Evolutionary conservation across 2,888 invertebrate genomes (phyloP), one percentile per base, ranked within the genome.

Genomic region (Tenthredo distinguenda): DNA sequence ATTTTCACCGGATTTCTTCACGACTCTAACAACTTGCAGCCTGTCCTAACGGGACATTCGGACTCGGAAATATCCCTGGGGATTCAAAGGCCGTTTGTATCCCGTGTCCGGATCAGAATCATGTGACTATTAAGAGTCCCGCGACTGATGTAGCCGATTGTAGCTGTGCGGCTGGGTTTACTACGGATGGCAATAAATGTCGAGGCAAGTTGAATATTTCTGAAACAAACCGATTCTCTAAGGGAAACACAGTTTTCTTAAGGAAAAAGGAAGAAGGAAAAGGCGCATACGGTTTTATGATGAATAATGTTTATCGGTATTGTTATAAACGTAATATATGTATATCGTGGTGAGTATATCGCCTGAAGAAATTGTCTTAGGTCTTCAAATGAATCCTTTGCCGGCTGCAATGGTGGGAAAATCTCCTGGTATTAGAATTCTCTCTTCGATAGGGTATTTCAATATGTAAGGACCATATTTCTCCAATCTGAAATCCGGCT

Each of bases 71-170:
- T 21, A 92, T 91, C n/a, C 94, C 94, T 0, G 95, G 95, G n/a
- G 95, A 96, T 89, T 94, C 94, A 9, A 94, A 94, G 5, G 94
- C 94, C 82, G 88, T 90, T 31, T 94, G 94, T 84, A 88, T 91
- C 10, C 94, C 95, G 2, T 96, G 96, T 90, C 96, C 96, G 0
- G 96, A 96, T 90, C 94, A 94, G 31, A 95, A 96, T 90, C 96
- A 96, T 87, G 94, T 95, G 18, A 96, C 96, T 0, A 90, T 92
- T 10, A 90, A 91, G n/a, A 93, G 94, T 10, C 95, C 96, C 65
- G 95, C 96, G 0, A 93, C 94, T 21, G 94, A 95, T 26, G 87
- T 94, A 5, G 93, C 94, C 6, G 95, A 95, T 87, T 96, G 96
- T 90, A 92, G 94, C 26, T 96, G 96, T 89, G 95, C 96, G 90